Base-by-base conservation (phyloP, 2,888 invertebrate genomes). In the Quadroppia sp. region DNA sequence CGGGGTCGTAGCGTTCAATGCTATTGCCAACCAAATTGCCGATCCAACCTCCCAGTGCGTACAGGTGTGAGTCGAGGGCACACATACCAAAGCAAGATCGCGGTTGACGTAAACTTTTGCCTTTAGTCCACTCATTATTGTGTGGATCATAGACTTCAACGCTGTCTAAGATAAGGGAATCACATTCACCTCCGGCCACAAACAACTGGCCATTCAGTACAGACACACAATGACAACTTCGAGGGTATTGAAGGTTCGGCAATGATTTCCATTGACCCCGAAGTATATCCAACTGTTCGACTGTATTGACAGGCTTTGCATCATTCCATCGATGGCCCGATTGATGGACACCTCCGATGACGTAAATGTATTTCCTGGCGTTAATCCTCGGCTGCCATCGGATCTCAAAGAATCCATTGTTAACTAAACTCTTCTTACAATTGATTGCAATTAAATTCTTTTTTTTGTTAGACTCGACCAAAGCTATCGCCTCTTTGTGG, bases 41-140 rank as follows among this genome's bases (percentile, higher is more conserved):
- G 42, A 94, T 89, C 94, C 94, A 94, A 3, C 95, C 95, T 59
- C 95, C 94, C 79, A 95, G 88, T 0, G 93, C 94, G 81, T 90
- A 92, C 75, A 95, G 83, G 79, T 87, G 87, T 36, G 91, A 91
- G 78, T 91, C 89, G 82, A 91, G 87, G 17, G 90, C 89, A 80
- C 92, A 91, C 76, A 94, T 83, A 1, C 94, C 94, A 81, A 94
- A 91, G 82, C 93, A 94, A 83, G 93, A 94, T 28, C 95, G 86
- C 0, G 92, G 90, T 36, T 72, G 71, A 23, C 56, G 48, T 61
- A 77, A 32, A 17, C 48, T 67, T 32, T 73, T 32, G 1, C 73
- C 75, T 23, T 36, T 30, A 13, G 61, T 32, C 77, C 76, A 79
- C 56, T 79, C 77, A 73, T 79, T 78, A 25, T 78, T 79, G 15